phyloP scores from a whole-genome alignment of 2,888 invertebrate species.

The Cryptophagus acutangulus region DNA sequence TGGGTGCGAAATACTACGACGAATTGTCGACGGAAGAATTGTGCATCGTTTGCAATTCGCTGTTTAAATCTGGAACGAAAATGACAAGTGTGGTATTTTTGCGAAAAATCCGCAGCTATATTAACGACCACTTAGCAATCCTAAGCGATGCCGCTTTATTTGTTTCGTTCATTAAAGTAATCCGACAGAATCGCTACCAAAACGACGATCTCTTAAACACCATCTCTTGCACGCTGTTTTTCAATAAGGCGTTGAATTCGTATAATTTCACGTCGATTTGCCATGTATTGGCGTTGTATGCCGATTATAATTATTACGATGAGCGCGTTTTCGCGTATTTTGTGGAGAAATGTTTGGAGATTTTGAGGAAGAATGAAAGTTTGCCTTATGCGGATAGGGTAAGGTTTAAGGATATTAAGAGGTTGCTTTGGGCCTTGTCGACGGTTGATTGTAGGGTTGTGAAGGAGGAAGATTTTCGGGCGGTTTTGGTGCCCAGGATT shows the following conservation, averaged over 20 bases:
- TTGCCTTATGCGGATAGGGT: conserved; percentile 28
- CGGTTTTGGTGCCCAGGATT: conserved; percentile 39
- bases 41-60: conserved; percentile 44
- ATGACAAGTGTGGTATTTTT: conserved; percentile 37
- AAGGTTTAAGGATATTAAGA: conserved; percentile 48
- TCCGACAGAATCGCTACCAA: conserved; percentile 43
- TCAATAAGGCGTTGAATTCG: conserved; percentile 38
- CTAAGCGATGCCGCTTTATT: conserved; percentile 45
- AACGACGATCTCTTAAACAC: conserved; percentile 42
- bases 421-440: conserved; percentile 46
- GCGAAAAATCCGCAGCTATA: conserved; percentile 33
- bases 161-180: conserved; percentile 45
- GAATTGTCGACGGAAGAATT: conserved; percentile 41
- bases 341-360: conserved; percentile 33
- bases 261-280: conserved; percentile 43
- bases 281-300: conserved; percentile 47
- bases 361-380: conserved; percentile 29
- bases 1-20: conserved; percentile 29
- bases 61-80: conserved; percentile 45
- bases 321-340: conserved; percentile 37
- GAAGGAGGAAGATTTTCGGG: too few species aligned
- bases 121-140: conserved; percentile 41
- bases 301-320: conserved; percentile 44
- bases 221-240: conserved; percentile 42
- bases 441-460: conserved; percentile 32